Evolutionary conservation across 2,797 vertebrate genomes (phyloP).

Genomic region (Enteromius afrohamiltoni): DNA sequence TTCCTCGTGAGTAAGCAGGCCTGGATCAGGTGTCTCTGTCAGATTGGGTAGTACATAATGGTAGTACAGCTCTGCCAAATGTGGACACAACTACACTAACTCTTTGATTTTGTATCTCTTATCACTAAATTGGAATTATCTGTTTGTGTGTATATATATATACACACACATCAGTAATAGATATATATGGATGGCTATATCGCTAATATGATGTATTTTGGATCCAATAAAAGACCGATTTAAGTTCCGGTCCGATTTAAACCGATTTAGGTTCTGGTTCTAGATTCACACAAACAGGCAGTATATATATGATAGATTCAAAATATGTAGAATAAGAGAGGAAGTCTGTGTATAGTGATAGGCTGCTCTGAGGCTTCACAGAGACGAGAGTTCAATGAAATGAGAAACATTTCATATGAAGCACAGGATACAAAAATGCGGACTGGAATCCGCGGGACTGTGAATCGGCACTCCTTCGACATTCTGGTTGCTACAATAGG

Average conservation of each 20-base stretch:
- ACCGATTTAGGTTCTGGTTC: not conserved
- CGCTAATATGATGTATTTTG: not conserved
- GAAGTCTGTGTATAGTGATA: too few species aligned
- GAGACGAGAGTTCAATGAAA: too few species aligned
- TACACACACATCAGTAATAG: not conserved
- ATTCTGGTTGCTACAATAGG: too few species aligned
- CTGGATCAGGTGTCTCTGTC: constrained; percentile 73
- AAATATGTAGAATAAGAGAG: not conserved
- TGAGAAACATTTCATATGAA: too few species aligned
- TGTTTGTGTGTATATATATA: not conserved
- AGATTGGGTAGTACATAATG: constrained; percentile 67
- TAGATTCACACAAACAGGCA: not conserved
- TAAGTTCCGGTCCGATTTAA: not conserved
- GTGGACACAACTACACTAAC: constrained; percentile 23
- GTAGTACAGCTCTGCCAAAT: constrained; percentile 66
- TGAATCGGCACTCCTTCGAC: too few species aligned
- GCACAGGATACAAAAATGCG: too few species aligned
- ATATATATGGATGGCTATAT: not conserved
- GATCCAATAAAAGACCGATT: not conserved
- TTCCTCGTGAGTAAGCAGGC: constrained; percentile 62
- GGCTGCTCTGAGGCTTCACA: too few species aligned
- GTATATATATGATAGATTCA: not conserved
- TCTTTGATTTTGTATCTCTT: not conserved
- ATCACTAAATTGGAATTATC: not conserved
- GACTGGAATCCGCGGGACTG: too few species aligned